Percentiles rank a stretch among this genome's conserved stretches.
phyloP scores from a whole-genome alignment of 2,888 invertebrate genomes.

The Abrostola triplasia region DNA sequence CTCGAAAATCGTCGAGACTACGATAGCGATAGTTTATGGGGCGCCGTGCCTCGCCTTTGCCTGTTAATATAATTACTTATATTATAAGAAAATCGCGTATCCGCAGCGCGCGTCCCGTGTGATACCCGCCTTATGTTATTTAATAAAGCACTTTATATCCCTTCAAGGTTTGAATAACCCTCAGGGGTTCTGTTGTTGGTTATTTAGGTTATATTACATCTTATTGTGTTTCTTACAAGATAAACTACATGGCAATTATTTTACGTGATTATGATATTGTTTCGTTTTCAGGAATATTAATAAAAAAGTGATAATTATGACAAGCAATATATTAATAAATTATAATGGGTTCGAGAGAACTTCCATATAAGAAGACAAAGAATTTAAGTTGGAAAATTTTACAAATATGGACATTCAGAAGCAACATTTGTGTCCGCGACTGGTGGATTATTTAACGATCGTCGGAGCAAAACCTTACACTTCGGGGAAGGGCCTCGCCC shows the following conservation, averaged over 20 bases:
- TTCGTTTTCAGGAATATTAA: conserved; percentile 65
- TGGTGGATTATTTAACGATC: conserved; percentile 98
- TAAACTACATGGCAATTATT: too few species aligned
- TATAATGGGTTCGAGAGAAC: conserved; percentile 75
- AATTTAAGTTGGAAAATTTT: conserved; percentile 61
- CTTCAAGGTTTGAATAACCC: background rate
- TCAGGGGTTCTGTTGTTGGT: background rate
- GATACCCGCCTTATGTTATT: background rate
- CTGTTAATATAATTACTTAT: too few species aligned
- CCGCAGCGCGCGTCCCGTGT: background rate
- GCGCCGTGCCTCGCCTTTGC: too few species aligned
- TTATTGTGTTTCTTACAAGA: background rate
- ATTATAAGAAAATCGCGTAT: too few species aligned
- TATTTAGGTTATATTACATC: background rate
- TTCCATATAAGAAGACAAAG: conserved; percentile 60
- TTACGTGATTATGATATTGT: conserved; percentile 11
- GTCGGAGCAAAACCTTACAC: conserved; percentile 96
- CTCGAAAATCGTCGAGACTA: too few species aligned
- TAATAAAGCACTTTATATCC: background rate
- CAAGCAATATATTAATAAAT: conserved; percentile 82
- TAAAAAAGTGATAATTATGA: conserved; percentile 82
- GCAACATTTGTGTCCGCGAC: conserved; percentile 94
- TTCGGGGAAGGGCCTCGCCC: conserved; percentile 90
- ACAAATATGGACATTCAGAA: conserved; percentile 90
- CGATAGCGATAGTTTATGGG: too few species aligned